Evolutionary conservation across 1,140 invertebrate species (phyloP).

Genomic region (Platyura marginata): DNA sequence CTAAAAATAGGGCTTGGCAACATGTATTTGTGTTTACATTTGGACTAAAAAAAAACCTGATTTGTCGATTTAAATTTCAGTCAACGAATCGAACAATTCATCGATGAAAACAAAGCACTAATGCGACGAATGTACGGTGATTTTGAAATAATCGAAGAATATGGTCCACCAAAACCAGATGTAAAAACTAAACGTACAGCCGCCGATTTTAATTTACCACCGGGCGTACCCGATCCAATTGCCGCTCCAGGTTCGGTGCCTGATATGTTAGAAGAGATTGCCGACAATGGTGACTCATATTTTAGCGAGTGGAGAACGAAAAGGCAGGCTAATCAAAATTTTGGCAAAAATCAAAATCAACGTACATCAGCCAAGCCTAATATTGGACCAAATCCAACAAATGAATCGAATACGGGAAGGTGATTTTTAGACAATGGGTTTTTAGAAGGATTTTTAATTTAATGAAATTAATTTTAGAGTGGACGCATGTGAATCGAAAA

Average conservation of each 20-base stretch:
- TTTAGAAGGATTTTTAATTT: not conserved
- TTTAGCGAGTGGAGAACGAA: constrained; percentile 30
- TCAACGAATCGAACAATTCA: constrained; percentile 74
- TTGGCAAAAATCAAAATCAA: constrained; percentile 2
- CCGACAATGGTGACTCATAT: constrained; percentile 27
- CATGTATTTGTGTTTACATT: too few species aligned
- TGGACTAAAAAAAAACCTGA: too few species aligned
- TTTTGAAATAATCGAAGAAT: constrained; percentile 43
- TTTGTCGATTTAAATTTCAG: too few species aligned
- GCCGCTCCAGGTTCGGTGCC: constrained; percentile 21
- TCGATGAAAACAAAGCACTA: constrained; percentile 83
- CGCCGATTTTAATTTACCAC: constrained; percentile 31
- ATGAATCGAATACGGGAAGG: not conserved
- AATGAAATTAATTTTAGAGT: constrained; percentile 32
- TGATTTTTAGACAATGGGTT: not conserved
- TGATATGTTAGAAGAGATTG: constrained; percentile 10
- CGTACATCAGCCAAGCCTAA: not conserved
- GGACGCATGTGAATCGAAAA: constrained; percentile 77
- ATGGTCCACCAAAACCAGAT: constrained; percentile 28
- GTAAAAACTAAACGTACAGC: constrained; percentile 28
- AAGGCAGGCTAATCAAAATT: constrained; percentile 24
- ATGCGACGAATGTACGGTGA: constrained; percentile 86
- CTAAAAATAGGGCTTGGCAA: too few species aligned
- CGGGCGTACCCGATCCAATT: constrained; percentile 27
- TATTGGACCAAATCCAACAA: not conserved